Evolutionary conservation across 92 coral and sea anemone genomes (phyloP), one percentile per base, ranked within the genome.

Genomic region (Actinernus sp.): DNA sequence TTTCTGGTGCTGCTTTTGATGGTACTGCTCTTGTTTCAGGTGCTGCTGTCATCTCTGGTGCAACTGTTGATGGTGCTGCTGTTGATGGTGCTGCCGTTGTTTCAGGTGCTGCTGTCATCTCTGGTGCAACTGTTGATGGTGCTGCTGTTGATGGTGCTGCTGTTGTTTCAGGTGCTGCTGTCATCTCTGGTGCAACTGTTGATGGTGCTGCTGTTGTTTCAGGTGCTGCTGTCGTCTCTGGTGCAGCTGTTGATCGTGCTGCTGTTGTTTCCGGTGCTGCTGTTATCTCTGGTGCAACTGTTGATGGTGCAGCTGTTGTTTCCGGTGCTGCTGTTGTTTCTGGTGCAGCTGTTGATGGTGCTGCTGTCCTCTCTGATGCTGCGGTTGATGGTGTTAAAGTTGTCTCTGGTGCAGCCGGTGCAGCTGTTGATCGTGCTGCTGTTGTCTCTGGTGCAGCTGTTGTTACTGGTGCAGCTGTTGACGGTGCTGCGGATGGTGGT

Each of bases 131-230:
- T 4, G 52, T 45, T 45, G 52, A 9, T 4, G 52, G 17, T 45
- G 22, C 17, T 18, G 10, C 52, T 6, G 52, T 18, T 45, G 52
- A 9, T 7, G 27, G n/a, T 40, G 56, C 14, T 64, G 72, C 40
- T 8, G 72, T 20, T 16, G 58, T 64, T 43, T 12, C 48, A 43
- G 58, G 44, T 46, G 40, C 43, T 24, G 19, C n/a, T 2, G 66
- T 32, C 5, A 4, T 45, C n/a, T n/a, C n/a, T n/a, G n/a, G n/a
- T n/a, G 49, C 50, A 3, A 26, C 58, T 13, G 86, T 34, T 40
- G 18, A 28, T n/a, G n/a, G 31, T 61, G 52, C 68, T 3, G 68
- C 45, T 13, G 68, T 39, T 7, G 26, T 39, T 61, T 2, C 13
- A 31, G 66, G 49, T 0, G 36, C 50, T 19, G 38, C 65, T 2